phyloP scores from a whole-genome alignment of 2,797 vertebrate genomes.

The Mus spretus region DNA sequence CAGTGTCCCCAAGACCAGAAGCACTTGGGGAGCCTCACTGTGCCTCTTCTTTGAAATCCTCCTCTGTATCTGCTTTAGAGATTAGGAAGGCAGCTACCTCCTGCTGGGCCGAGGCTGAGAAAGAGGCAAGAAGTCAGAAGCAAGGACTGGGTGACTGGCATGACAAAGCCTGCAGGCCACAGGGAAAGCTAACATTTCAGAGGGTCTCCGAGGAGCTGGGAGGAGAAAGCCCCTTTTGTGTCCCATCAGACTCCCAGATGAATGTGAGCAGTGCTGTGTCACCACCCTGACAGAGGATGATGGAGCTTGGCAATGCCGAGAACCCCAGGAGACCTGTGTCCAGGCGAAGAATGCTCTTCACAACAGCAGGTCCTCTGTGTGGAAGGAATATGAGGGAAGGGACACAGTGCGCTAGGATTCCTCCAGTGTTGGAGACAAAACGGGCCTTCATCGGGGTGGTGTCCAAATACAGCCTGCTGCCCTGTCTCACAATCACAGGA shows the following conservation, averaged over 20 bases:
- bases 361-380: slow-evolving; percentile 90
- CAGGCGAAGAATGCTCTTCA: slow-evolving; percentile 85
- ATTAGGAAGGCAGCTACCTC: slow-evolving; percentile 81
- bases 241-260: not conserved
- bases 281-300: slow-evolving; percentile 82
- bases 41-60: slow-evolving; percentile 32
- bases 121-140: slow-evolving; percentile 85
- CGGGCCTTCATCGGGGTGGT: slow-evolving; percentile 55
- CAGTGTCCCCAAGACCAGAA: not conserved
- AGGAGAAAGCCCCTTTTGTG: slow-evolving; percentile 88
- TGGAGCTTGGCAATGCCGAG: slow-evolving; percentile 86
- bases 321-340: slow-evolving; percentile 86
- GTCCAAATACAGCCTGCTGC: slow-evolving; percentile 50
- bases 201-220: slow-evolving; percentile 43
- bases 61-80: slow-evolving; percentile 50
- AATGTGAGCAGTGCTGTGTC: slow-evolving; percentile 85
- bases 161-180: slow-evolving; percentile 84
- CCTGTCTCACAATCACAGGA: slow-evolving; percentile 64
- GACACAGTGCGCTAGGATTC: slow-evolving; percentile 85
- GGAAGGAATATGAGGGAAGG: slow-evolving; percentile 83
- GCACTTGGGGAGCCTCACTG: not conserved
- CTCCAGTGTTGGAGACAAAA: slow-evolving; percentile 84
- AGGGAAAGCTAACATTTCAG: slow-evolving; percentile 88
- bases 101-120: slow-evolving; percentile 89
- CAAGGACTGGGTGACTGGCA: slow-evolving; percentile 82